A percentile compares a stretch with the other conserved stretches of the same genome.
Evolutionary conservation across 2,888 invertebrate species (phyloP).

Genomic region (Andrena bucephala): DNA sequence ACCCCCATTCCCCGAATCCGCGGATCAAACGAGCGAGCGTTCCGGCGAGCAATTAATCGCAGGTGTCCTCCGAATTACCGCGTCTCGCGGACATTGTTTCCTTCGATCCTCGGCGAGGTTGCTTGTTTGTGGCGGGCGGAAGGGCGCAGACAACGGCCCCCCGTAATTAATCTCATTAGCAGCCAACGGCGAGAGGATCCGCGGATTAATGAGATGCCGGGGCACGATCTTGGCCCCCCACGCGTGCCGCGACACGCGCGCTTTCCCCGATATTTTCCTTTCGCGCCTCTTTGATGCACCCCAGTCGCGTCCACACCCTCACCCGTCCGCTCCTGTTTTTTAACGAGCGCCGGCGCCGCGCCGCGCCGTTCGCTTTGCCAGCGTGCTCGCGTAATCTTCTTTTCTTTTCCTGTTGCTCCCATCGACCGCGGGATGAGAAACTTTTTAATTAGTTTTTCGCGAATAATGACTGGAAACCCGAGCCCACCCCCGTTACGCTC

Average conservation of each 20-base stretch:
- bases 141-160: slow-evolving; percentile 28
- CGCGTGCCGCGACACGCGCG: slow-evolving; percentile 50
- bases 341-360: slow-evolving; percentile 38
- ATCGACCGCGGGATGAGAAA: slow-evolving; percentile 11
- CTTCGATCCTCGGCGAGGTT: slow-evolving; percentile 1
- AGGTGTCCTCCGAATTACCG: slow-evolving; percentile 36
- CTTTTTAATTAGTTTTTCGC: slow-evolving; percentile 55
- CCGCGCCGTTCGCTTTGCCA: slow-evolving; percentile 34
- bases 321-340: slow-evolving; percentile 25
- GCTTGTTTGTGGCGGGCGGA: background rate
- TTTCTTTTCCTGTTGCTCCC: background rate
- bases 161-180: slow-evolving; percentile 74
- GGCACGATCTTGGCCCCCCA: slow-evolving; percentile 53
- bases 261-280: slow-evolving; percentile 52
- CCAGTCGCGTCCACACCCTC: background rate
- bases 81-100: slow-evolving; percentile 43
- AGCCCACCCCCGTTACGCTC: background rate
- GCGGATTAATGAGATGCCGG: slow-evolving; percentile 65
- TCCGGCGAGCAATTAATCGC: slow-evolving; percentile 42
- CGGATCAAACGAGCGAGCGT: slow-evolving; percentile 18
- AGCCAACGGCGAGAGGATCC: slow-evolving; percentile 39
- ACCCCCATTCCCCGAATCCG: background rate
- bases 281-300: slow-evolving; percentile 49
- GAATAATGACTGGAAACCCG: slow-evolving; percentile 13
- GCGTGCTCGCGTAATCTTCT: slow-evolving; percentile 12